Base-by-base conservation (phyloP, 1,140 invertebrate genomes). In the Teleogryllus occipitalis region DNA sequence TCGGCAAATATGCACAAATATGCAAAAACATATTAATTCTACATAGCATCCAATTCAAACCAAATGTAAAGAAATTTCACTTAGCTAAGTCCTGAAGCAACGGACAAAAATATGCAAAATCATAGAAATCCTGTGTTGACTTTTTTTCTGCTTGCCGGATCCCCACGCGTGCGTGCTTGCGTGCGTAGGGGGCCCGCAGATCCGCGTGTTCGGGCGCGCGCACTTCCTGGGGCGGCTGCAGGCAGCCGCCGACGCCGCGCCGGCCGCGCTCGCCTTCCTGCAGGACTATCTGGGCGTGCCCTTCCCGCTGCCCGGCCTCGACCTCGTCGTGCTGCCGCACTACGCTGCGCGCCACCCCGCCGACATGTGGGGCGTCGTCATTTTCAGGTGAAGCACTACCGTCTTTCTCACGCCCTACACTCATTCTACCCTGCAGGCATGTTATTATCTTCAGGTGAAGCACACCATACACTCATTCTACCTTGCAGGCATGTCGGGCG, bases 271-370 rank as follows among this genome's bases (percentile, higher is more conserved):
- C 15, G 88, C 90, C 49, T 91, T 89, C 81, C 88, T 93, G 81
- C 91, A 93, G 83, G 85, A 91, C 12, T 93, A 93, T 84, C 93
- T 96, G 84, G 90, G 89, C 65, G 86, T 90, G 39, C 85, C 88
- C 0, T 92, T 95, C 83, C 93, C 94, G 6, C 84, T 96, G 14
- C 86, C 88, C 0, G 92, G 93, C 85, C 85, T 95, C 77, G 96
- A 98, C 85, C 87, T 97, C 15, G 89, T 97, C 0, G 95, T 94
- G 0, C 87, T 98, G 76, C 96, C 96, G 0, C 93, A 93, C 82
- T 95, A 96, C 83, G 89, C 91, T 81, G 89, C 83, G 46, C 85
- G 86, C 81, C 83, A 83, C 39, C 90, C 92, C 0, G 91, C 92
- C 73, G 92, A 94, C 82, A 91, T 90, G 83, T 95, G 93, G 93